These are phyloP conservation scores for Drosophila suboccidentalis DNA, from an alignment of 2,888 invertebrate genomes.

Conservation along the genomic window DNA sequence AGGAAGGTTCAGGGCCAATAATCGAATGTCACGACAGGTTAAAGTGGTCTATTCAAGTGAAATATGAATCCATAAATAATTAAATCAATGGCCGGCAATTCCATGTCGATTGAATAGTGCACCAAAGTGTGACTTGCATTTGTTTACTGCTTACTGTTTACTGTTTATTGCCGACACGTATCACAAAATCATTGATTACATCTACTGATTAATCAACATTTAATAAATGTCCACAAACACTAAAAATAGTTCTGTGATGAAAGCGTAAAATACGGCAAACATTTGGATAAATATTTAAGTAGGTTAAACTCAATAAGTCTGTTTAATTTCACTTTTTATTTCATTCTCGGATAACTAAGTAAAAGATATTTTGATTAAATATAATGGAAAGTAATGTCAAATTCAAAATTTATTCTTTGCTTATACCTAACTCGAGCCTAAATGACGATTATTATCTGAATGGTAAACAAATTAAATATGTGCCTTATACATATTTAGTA, in stretches of 20 bases:
- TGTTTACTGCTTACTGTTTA: conserved; percentile 15
- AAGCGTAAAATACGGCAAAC: background rate
- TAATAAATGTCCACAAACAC: conserved; percentile 6
- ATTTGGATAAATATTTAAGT: background rate
- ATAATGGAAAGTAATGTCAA: no score
- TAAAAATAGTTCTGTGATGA: background rate
- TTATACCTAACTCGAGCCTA: no score
- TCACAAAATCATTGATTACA: conserved; percentile 19
- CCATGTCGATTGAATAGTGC: conserved; percentile 12
- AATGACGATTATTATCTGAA: background rate
- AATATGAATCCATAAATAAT: conserved; percentile 35
- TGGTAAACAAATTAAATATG: background rate
- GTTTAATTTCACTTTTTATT: background rate
- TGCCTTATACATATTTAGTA: background rate
- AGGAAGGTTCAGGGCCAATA: conserved; percentile 42
- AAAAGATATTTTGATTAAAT: no score
- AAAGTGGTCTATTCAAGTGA: conserved; percentile 18
- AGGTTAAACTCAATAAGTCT: background rate
- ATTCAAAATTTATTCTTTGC: no score
- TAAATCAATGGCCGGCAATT: conserved; percentile 24
- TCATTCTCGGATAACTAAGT: no score
- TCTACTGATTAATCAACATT: conserved; percentile 12
- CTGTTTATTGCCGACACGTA: conserved; percentile 12
- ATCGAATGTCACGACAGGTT: conserved; percentile 33
- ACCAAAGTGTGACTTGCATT: conserved; percentile 37